Base-by-base conservation (phyloP, 2,797 vertebrate species). In the Ambastaia sidthimunki region DNA sequence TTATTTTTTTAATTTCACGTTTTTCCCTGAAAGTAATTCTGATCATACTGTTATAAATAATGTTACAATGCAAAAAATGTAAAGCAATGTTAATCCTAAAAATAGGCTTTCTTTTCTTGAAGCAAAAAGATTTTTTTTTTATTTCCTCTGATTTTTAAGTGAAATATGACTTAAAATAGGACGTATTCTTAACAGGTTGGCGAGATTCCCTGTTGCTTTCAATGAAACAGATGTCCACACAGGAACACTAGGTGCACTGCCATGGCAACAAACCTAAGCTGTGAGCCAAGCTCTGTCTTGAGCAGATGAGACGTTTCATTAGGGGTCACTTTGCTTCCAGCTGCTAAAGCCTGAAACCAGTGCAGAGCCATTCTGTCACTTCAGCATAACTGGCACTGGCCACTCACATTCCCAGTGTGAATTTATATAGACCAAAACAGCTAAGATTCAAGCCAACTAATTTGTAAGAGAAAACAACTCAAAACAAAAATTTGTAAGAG, bases 201-300 rank as follows among this genome's bases (percentile, higher is more conserved):
- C 16, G 19, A 7, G 60, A 11, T 4, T 52, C 11, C 1, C 18
- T 13, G 6, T 63, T 37, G 16, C 16, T 65, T 37, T 65, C 28
- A 18, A 37, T 37, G 34, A 10, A 34, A 37, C 18, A 19, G 31
- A 65, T 65, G 12, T 37, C 28, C 31, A 5, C 57, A 37, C 23
- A 15, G 52, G 25, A n/a, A 50, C 47, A 63, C 47, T 60, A 47
- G 21, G 31, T 70, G 9, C 59, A 59, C 28, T 59, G 47, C 82
- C 81, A 68, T 87, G 83, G 81, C 82, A 86, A 84, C 86, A 85
- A 87, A 88, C 87, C 90, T 85, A 87, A 81, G 82, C 86, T 80
- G 21, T 3, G 16, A 82, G 75, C 77, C 72, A 80, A 75, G 47
- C 83, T 50, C 18, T 65, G 69, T 75, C 79, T 60, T 65, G 71